Evolutionary conservation across 2,888 invertebrate species (phyloP), one percentile per base, ranked within the genome.

Genomic region (Loripinus fragilis): DNA sequence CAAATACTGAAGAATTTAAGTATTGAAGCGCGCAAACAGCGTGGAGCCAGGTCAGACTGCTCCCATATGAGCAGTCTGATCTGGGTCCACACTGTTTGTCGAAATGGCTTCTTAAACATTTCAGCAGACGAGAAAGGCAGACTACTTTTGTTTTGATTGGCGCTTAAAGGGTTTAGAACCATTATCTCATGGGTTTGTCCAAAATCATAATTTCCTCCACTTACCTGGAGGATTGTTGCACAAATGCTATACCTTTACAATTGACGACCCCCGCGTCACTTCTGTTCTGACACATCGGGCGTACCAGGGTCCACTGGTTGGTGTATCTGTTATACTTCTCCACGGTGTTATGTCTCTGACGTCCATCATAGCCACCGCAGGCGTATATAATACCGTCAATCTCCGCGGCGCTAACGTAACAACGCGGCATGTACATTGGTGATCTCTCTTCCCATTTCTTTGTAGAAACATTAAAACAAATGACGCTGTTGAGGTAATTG

Each of bases 341-440:
- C 0, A 96, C 97, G 0, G 97, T 97, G 91, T 96, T 97, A 93
- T 97, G 97, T 17, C 98, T 95, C 92, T 96, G 96, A 90, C 97
- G 96, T 0, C 94, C 94, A 82, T 94, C 94, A 80, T 91, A 94
- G 0, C 94, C 94, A 0, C 93, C 93, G 66, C 91, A 91, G 0
- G 93, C 94, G 85, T 94, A 94, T 65, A 94, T 90, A 25, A 80
- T 80, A 0, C 89, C 91, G 30, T 90, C 88, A 15, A 91, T 78
- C 10, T 85, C 86, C 1, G 90, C 91, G 90, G 96, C 96, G 93
- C 96, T 96, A 84, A 97, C 96, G 85, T 93, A 95, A 81, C 94
- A 95, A 1, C 95, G 89, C 45, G 92, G 91, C 69, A 90, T 88
- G 80, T 94, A 92, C 95, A 95, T 95, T 74, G 94, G 94, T 0